These are phyloP conservation scores for Anguilla pacifica DNA, from an alignment of 2,797 vertebrate genomes.

Conservation along the genomic window DNA sequence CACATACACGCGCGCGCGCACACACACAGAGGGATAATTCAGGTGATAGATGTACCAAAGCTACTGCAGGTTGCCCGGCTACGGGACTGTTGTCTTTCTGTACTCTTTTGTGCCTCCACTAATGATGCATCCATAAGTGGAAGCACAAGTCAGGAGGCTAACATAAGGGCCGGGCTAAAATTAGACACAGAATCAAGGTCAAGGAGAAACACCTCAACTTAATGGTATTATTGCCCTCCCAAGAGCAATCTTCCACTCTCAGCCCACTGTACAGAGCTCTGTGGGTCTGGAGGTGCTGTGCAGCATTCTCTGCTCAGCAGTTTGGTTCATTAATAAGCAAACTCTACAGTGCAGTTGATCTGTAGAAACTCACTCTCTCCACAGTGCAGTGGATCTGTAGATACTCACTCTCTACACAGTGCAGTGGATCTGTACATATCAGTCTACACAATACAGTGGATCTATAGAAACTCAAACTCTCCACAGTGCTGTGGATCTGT, in stretches of 20 bases:
- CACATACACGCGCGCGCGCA: constrained; percentile 2
- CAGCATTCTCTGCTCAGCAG: neutral
- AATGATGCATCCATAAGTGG: neutral
- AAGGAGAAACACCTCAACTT: neutral
- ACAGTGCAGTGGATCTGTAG: no score
- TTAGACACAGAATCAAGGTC: constrained; percentile 13
- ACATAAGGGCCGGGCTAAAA: neutral
- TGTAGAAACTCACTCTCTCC: no score
- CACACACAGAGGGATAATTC: neutral
- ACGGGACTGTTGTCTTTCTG: neutral
- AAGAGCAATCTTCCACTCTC: neutral
- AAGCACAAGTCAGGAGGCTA: neutral
- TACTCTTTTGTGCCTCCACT: neutral
- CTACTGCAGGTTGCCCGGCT: neutral
- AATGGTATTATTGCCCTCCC: neutral
- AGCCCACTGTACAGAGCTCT: neutral
- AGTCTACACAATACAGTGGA: no score
- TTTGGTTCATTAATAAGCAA: neutral
- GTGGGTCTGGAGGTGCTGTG: neutral
- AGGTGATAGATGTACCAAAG: neutral
- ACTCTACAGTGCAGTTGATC: no score
- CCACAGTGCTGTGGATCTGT: no score
- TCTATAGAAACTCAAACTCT: no score
- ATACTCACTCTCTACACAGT: no score
- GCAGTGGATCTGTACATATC: no score